A percentile compares a stretch with the other conserved stretches of the same genome.
phyloP scores from a whole-genome alignment of 2,888 invertebrate species.

The Agrotis exclamationis region DNA sequence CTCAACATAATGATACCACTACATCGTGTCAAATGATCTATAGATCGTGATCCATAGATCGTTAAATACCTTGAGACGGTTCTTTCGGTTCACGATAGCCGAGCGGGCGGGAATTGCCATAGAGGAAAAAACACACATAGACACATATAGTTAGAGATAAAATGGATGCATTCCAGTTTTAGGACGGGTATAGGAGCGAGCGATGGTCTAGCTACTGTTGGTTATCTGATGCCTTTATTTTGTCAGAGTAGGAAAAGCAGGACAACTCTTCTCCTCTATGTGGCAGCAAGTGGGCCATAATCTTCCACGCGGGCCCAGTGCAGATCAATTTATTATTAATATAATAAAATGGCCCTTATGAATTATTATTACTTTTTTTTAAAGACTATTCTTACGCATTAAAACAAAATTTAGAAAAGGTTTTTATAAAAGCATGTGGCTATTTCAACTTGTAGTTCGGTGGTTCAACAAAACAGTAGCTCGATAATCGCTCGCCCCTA shows the following conservation, averaged over 20 bases:
- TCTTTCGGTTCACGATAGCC: conserved; percentile 92
- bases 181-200: conserved; percentile 54
- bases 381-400: no score
- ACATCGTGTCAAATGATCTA: conserved; percentile 77
- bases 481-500: conserved; percentile 37
- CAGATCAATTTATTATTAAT: no score
- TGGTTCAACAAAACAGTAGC: neutral
- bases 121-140: conserved; percentile 93
- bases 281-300: no score
- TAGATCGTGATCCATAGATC: conserved; percentile 66
- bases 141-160: conserved; percentile 92
- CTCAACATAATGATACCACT: conserved; percentile 85
- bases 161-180: conserved; percentile 88
- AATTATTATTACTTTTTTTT: no score
- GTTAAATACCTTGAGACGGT: conserved; percentile 89
- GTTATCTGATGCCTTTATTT: no score
- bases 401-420: no score
- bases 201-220: conserved; percentile 33
- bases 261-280: no score
- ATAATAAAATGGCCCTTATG: no score
- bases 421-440: no score
- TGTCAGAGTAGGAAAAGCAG: no score
- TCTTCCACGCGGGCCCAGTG: no score
- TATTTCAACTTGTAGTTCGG: no score
- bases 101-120: conserved; percentile 93